Conservation (phyloP, 2,888 invertebrate genomes). For the Tupiocoris notatus region DNA sequence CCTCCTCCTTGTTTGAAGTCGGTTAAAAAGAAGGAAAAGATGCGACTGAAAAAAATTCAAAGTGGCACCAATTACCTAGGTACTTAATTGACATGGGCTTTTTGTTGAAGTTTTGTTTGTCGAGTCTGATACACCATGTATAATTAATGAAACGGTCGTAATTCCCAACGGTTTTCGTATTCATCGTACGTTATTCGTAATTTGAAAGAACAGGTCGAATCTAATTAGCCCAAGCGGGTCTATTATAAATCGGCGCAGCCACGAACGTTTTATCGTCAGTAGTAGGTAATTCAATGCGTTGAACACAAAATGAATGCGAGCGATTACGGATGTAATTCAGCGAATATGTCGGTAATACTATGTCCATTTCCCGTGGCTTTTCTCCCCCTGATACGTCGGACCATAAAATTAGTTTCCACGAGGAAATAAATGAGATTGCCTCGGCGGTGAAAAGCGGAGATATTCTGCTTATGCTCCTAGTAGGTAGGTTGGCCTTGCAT, state of each 20-base stretch:
- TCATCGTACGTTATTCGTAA: neutral
- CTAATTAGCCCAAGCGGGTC: neutral
- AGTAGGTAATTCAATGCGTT: neutral
- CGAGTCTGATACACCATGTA: too few species aligned
- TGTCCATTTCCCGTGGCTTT: neutral
- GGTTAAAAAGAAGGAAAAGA: too few species aligned
- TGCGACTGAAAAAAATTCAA: too few species aligned
- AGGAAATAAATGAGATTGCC: conserved; percentile 16
- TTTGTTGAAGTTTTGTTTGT: too few species aligned
- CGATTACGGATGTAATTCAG: neutral
- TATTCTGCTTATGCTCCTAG: conserved; percentile 3
- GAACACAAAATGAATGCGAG: neutral
- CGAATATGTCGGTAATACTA: neutral
- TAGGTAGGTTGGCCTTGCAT: neutral
- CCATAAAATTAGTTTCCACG: conserved; percentile 24
- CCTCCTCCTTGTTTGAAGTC: too few species aligned
- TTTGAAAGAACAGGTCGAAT: neutral
- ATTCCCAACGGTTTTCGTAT: neutral
- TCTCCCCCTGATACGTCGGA: neutral
- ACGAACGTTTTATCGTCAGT: neutral
- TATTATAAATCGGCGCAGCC: neutral
- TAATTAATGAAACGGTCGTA: too few species aligned
- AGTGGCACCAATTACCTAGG: too few species aligned
- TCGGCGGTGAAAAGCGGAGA: neutral
- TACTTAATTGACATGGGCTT: too few species aligned